These are phyloP conservation scores for Catharus bicknelli DNA, from an alignment of 2,113 vertebrate species.

Conservation along the genomic window DNA sequence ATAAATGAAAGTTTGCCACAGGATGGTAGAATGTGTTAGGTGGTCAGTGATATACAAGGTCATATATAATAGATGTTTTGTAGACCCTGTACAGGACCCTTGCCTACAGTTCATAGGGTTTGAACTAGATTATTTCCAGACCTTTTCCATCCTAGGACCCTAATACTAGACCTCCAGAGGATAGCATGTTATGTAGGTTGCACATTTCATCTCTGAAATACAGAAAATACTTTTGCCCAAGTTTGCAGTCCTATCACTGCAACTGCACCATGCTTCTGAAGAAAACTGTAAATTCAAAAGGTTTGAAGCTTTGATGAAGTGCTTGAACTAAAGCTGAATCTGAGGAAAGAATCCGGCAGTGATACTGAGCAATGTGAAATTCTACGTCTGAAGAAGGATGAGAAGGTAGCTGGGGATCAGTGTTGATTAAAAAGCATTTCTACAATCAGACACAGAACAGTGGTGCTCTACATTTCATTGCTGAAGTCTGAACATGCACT, in stretches of 20 bases:
- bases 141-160: neutral
- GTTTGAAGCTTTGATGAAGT: neutral
- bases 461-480: neutral
- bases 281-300: slow-evolving; percentile 1
- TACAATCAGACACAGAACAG: neutral
- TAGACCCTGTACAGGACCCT: neutral
- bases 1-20: neutral
- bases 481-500: neutral
- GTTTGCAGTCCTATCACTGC: neutral
- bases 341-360: neutral
- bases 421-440: neutral
- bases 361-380: neutral
- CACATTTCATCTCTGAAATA: neutral
- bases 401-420: neutral
- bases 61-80: neutral
- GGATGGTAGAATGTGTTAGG: neutral
- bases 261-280: neutral
- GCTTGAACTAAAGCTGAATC: neutral
- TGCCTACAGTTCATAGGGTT: neutral
- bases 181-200: neutral
- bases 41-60: neutral
- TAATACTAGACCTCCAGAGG: neutral
- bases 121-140: neutral
- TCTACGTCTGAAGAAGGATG: neutral
- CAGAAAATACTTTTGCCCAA: neutral